These are phyloP conservation scores for Tamandua tetradactyla DNA, from an alignment of 2,797 vertebrate genomes.

Conservation along the genomic window DNA sequence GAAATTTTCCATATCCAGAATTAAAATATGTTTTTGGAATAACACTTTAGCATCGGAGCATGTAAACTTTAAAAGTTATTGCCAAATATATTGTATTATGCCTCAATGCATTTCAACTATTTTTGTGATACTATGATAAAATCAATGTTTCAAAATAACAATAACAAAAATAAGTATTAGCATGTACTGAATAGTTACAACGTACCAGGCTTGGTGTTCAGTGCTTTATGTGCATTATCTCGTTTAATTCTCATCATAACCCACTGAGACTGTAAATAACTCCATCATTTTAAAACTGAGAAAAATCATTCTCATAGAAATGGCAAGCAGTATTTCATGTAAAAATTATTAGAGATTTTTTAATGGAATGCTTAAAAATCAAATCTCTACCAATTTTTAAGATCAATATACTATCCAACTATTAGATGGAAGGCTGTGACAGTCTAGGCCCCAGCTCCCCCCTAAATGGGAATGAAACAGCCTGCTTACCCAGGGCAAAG, in stretches of 20 bases:
- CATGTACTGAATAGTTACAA: not conserved
- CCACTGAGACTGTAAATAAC: not conserved
- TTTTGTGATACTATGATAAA: not conserved
- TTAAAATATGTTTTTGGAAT: not conserved
- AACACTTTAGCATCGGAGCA: not conserved
- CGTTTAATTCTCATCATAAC: conserved; percentile 10
- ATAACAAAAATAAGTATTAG: not conserved
- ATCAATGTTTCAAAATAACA: not conserved
- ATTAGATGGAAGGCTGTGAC: too few relatives aligned
- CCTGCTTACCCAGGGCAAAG: too few relatives aligned
- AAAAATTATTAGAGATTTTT: not conserved
- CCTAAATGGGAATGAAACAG: too few relatives aligned
- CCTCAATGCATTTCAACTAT: not conserved
- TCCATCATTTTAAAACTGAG: not conserved
- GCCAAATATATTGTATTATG: not conserved
- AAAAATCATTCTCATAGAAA: not conserved
- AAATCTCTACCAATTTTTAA: not conserved
- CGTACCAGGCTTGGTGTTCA: not conserved
- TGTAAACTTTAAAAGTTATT: not conserved
- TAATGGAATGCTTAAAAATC: not conserved
- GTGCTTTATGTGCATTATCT: not conserved
- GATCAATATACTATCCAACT: not conserved
- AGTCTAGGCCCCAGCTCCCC: too few relatives aligned
- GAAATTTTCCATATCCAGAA: not conserved
- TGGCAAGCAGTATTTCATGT: not conserved